Conservation (phyloP, 2,113 vertebrate species). For the Paedocypris sp. region DNA sequence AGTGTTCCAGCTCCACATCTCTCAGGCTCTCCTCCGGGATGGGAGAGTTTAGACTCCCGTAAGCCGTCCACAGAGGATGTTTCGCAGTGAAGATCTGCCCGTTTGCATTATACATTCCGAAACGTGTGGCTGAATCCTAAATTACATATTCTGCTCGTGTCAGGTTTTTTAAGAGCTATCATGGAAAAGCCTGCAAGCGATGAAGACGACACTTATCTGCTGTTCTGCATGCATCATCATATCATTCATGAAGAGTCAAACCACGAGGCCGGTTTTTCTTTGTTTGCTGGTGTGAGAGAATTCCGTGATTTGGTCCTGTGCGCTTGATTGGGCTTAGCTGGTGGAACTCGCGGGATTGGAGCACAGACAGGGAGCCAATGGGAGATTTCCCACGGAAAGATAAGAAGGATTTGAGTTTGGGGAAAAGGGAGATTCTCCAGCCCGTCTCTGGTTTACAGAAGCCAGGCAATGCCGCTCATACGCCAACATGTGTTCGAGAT, state of each 20-base stretch:
- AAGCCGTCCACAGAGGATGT: too few relatives aligned
- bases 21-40: conserved; percentile 1
- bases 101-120: neutral
- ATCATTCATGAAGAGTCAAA: neutral
- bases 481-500: conserved; percentile 30
- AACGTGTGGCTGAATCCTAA: neutral
- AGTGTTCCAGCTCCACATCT: too few relatives aligned
- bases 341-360: conserved; percentile 29
- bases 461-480: conserved; percentile 41
- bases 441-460: conserved; percentile 56
- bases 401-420: conserved; percentile 58
- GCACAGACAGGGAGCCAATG: conserved; percentile 27
- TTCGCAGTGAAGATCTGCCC: neutral
- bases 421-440: conserved; percentile 48
- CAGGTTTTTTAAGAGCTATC: neutral
- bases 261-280: neutral
- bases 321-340: conserved; percentile 9
- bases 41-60: neutral
- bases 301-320: neutral
- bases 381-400: conserved; percentile 45
- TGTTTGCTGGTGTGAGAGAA: neutral
- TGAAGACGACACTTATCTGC: neutral
- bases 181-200: neutral
- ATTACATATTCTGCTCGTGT: neutral
- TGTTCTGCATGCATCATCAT: neutral